Conservation (phyloP, 2,888 invertebrate species). For the Gibbula magus region DNA sequence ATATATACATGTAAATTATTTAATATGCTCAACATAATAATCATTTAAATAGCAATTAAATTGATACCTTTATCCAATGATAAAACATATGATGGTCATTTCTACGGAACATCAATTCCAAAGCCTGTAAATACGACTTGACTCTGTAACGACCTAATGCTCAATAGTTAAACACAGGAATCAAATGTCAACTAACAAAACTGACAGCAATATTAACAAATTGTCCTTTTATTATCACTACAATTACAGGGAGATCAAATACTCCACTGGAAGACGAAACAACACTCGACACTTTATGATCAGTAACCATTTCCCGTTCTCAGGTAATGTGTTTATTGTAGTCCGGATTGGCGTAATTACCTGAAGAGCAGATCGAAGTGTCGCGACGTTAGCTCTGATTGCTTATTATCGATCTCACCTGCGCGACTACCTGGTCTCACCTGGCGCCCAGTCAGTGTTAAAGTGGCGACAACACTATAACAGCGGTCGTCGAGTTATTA, state of each 20-base stretch:
- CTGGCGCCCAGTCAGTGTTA: not conserved
- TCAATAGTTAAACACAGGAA: slow-evolving; percentile 13
- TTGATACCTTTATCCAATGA: no score
- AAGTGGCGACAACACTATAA: not conserved
- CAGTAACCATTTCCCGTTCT: slow-evolving; percentile 1
- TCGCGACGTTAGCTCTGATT: slow-evolving; percentile 20
- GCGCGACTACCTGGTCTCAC: slow-evolving; percentile 12
- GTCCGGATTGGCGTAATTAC: slow-evolving; percentile 13
- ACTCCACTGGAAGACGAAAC: not conserved
- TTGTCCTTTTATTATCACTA: slow-evolving; percentile 16
- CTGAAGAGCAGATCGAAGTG: slow-evolving; percentile 18
- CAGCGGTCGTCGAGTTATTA: not conserved
- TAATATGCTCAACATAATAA: no score
- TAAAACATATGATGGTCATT: no score
- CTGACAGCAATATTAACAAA: slow-evolving; percentile 22
- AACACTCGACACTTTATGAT: slow-evolving; percentile 20
- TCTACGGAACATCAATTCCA: no score
- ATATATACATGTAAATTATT: no score
- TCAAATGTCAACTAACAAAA: slow-evolving; percentile 19
- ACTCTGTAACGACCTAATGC: not conserved
- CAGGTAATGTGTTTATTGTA: slow-evolving; percentile 16
- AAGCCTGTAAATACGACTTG: no score
- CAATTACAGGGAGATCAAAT: slow-evolving; percentile 22
- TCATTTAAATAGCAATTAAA: no score
- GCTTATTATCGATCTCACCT: slow-evolving; percentile 21